These are phyloP conservation scores for Alaudala cheleensis DNA, from an alignment of 2,113 vertebrate species.

Conservation along the genomic window DNA sequence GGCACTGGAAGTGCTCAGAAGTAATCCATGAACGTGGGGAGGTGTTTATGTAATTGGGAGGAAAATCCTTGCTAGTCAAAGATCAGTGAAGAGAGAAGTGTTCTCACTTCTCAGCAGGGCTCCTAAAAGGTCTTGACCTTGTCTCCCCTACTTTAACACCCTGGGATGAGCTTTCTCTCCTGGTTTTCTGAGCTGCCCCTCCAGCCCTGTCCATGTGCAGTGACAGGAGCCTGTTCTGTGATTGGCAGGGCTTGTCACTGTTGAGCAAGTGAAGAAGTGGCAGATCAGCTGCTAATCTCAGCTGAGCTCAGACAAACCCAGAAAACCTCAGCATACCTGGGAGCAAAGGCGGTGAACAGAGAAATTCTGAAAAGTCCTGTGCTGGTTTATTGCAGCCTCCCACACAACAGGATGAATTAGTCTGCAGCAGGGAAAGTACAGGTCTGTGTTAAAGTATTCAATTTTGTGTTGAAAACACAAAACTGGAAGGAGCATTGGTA, in stretches of 20 bases:
- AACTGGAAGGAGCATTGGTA: conserved; percentile 39
- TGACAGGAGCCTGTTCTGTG: background rate
- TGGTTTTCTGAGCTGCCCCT: background rate
- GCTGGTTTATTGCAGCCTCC: background rate
- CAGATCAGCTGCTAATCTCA: background rate
- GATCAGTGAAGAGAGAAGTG: background rate
- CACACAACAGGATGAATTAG: background rate
- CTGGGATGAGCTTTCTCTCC: background rate
- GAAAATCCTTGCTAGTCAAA: background rate
- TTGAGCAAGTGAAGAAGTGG: background rate
- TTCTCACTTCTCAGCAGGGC: background rate
- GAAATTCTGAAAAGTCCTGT: background rate
- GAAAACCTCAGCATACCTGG: background rate
- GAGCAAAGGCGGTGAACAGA: background rate
- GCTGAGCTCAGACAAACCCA: background rate
- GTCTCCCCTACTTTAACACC: background rate
- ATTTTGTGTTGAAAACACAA: conserved; percentile 2
- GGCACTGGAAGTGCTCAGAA: background rate
- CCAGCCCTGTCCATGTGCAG: background rate
- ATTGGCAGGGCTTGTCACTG: background rate
- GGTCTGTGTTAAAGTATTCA: background rate
- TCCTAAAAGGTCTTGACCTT: background rate
- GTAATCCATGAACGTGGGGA: background rate
- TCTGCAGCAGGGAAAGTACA: background rate
- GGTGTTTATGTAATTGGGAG: background rate